Evolutionary conservation across 1,140 invertebrate genomes (phyloP).

Genomic region (Caenorhabditis latens): DNA sequence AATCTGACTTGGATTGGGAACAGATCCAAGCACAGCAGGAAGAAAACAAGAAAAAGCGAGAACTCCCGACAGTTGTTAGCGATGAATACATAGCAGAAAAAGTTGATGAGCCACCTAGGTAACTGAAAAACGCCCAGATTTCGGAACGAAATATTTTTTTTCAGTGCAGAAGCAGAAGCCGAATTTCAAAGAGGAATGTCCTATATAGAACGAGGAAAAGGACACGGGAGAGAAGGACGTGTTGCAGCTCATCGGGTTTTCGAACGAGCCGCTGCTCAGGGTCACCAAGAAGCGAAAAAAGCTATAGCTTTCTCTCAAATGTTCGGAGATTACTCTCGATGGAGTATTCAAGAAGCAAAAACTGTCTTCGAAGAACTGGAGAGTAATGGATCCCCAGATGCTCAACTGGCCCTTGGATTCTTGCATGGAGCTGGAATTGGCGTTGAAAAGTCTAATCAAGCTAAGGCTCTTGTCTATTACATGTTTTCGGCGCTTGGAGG

Average conservation of each 20-base stretch:
- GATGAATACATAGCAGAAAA: conserved; percentile 49
- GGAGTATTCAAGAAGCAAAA: conserved; percentile 85
- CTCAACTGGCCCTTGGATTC: conserved; percentile 83
- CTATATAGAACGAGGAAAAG: conserved; percentile 57
- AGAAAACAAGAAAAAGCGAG: neutral
- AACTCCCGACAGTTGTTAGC: neutral
- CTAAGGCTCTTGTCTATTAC: conserved; percentile 88
- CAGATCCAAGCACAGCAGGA: conserved; percentile 9
- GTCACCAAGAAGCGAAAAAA: conserved; percentile 60
- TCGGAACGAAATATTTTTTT: neutral
- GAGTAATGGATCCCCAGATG: conserved; percentile 83
- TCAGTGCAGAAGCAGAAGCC: conserved; percentile 37
- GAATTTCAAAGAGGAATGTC: conserved; percentile 54
- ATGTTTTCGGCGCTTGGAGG: conserved; percentile 90
- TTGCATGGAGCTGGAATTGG: conserved; percentile 88
- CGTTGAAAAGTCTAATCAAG: conserved; percentile 60
- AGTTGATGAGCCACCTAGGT: neutral
- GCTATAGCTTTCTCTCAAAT: conserved; percentile 87
- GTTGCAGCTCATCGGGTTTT: conserved; percentile 60
- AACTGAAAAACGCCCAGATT: neutral
- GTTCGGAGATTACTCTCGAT: conserved; percentile 84
- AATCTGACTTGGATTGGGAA: conserved; percentile 34
- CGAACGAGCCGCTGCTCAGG: conserved; percentile 50
- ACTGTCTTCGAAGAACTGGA: conserved; percentile 86
- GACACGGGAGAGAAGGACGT: conserved; percentile 56